Evolutionary conservation across 2,888 invertebrate species (phyloP).

Genomic region (Hirtodrosophila confusa): DNA sequence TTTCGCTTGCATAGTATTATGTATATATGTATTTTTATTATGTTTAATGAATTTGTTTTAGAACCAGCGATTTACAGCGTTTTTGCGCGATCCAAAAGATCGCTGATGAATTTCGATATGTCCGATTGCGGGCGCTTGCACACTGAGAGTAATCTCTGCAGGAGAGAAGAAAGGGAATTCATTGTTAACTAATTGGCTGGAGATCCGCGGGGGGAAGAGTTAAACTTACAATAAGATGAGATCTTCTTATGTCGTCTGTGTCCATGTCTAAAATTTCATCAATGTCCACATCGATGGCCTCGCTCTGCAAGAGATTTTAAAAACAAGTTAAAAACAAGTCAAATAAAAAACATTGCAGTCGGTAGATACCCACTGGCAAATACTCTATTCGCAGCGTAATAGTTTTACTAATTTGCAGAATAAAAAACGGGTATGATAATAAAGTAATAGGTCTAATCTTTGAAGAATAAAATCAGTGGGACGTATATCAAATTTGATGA

Average conservation of each 20-base stretch:
- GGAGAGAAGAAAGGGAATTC: constrained; percentile 35
- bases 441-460: no score
- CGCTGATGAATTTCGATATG: constrained; percentile 95
- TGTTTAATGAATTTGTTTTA: constrained; percentile 19
- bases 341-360: background rate
- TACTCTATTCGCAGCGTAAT: no score
- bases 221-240: constrained; percentile 89
- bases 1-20: constrained; percentile 60
- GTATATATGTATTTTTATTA: constrained; percentile 47
- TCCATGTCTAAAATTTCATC: constrained; percentile 98
- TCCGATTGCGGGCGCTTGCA: constrained; percentile 94
- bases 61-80: constrained; percentile 86
- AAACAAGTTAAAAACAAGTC: constrained; percentile 23
- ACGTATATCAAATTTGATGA: no score
- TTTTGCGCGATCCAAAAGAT: constrained; percentile 94
- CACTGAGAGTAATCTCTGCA: constrained; percentile 91
- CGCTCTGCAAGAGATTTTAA: constrained; percentile 85
- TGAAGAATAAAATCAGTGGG: no score
- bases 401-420: no score
- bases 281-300: constrained; percentile 92
- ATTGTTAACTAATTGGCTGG: no score
- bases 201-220: no score
- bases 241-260: constrained; percentile 92
- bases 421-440: no score
- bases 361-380: no score